Base-by-base conservation (phyloP, 1,140 invertebrate genomes). In the Rhagoletis pomonella region DNA sequence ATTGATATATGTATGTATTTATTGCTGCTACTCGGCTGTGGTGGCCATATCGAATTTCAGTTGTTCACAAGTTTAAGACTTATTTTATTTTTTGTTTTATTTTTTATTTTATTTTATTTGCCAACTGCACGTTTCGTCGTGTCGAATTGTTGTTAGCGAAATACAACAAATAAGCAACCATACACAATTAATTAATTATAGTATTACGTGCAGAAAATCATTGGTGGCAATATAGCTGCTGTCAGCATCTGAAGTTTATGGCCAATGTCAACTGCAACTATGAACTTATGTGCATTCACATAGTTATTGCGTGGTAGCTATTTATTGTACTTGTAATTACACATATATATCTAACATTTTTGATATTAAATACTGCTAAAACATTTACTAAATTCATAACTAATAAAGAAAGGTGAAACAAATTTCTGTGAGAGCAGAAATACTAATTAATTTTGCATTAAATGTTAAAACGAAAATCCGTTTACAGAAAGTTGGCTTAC, bases 211-310 rank as follows among this genome's bases (percentile, higher is more conserved):
- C 69, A 50, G 42, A 17, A 47, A 73, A 14, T 73, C n/a, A 47
- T 73, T 73, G 10, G 44, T 73, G 12, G 69, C 69, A 47, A n/a
- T 17, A 17, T 44, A 14, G 12, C 42, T 47, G 39, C 12, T 73
- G 69, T 44, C 69, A 73, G 69, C 69, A 73, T 42, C 69, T 73
- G 10, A 73, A 73, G 69, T 73, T 73, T 73, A 73, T 73, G 44
- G 39, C 14, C 69, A 67, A 67, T 39, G 7, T 9, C 69, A 47
- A 5, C 0, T 10, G 42, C n/a, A 42, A 4, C 50, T 55, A 55
- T 55, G 50, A 10, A 5, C 50, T 55, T 10, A 55, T 5, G 29
- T 29, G 29, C 29, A 29, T 1, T 29, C 29, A 29, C 29, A 29
- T 29, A 0, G 29, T 29, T 29, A 1, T 29, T 29, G 29, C 62